phyloP scores from a whole-genome alignment of 2,113 vertebrate genomes.

The Xyrauchen texanus region DNA sequence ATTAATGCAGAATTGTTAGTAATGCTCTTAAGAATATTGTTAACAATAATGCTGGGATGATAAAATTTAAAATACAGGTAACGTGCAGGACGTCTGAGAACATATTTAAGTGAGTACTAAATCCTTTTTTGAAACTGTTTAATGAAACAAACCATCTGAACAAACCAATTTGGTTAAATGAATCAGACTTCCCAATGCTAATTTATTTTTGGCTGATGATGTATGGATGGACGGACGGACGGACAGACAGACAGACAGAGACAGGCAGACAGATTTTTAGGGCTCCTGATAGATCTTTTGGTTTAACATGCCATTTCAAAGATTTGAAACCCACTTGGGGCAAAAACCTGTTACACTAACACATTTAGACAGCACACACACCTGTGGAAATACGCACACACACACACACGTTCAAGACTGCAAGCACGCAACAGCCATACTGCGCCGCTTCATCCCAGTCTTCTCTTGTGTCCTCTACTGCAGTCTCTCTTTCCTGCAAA shows the following conservation, averaged over 20 bases:
- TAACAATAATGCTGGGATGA: too few relatives aligned
- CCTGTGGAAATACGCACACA: conserved; percentile 2
- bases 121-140: too few relatives aligned
- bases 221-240: background rate
- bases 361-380: conserved; percentile 27
- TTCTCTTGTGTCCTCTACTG: conserved; percentile 38
- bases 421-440: background rate
- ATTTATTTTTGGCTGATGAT: background rate
- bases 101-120: too few relatives aligned
- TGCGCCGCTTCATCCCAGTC: background rate
- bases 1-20: too few relatives aligned
- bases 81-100: too few relatives aligned
- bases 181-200: too few relatives aligned
- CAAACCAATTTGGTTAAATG: too few relatives aligned
- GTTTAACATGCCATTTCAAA: background rate
- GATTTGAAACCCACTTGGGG: background rate
- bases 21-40: too few relatives aligned
- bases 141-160: too few relatives aligned
- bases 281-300: background rate
- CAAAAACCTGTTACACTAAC: conserved; percentile 33
- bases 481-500: conserved; percentile 46
- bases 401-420: conserved; percentile 1
- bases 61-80: too few relatives aligned
- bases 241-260: too few relatives aligned
- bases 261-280: background rate